Evolutionary conservation across 2,888 invertebrate genomes (phyloP).

Genomic region (Hoplodrina blanda): DNA sequence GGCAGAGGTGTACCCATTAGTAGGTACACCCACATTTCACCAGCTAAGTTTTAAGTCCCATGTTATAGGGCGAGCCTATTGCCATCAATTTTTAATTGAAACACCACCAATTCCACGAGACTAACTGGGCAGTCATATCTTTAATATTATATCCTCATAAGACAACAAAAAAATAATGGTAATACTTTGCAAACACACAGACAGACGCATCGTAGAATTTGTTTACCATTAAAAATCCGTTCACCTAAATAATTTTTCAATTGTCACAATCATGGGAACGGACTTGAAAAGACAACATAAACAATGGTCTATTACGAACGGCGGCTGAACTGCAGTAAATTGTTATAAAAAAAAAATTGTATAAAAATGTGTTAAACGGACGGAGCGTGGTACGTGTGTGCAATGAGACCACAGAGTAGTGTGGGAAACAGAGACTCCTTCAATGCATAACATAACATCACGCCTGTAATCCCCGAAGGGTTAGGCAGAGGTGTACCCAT

Average conservation of each 20-base stretch:
- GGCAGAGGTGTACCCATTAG: no score
- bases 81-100: no score
- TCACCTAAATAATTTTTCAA: slow-evolving; percentile 40
- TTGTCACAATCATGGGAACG: slow-evolving; percentile 56
- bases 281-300: slow-evolving; percentile 37
- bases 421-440: slow-evolving; percentile 6
- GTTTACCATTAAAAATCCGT: slow-evolving; percentile 34
- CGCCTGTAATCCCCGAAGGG: no score
- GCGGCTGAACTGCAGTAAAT: slow-evolving; percentile 60
- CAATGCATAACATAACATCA: background rate
- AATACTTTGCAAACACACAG: background rate
- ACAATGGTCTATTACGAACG: slow-evolving; percentile 60
- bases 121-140: no score
- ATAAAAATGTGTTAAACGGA: slow-evolving; percentile 72
- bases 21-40: no score
- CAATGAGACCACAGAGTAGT: slow-evolving; percentile 54
- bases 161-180: no score
- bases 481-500: no score
- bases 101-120: no score
- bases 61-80: no score
- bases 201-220: slow-evolving; percentile 9
- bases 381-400: slow-evolving; percentile 52
- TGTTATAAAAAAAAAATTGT: slow-evolving; percentile 67
- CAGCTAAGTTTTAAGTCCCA: no score
- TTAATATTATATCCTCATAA: no score